Evolutionary conservation across 2,888 invertebrate species (phyloP).

Genomic region (Rhagonycha fulva): DNA sequence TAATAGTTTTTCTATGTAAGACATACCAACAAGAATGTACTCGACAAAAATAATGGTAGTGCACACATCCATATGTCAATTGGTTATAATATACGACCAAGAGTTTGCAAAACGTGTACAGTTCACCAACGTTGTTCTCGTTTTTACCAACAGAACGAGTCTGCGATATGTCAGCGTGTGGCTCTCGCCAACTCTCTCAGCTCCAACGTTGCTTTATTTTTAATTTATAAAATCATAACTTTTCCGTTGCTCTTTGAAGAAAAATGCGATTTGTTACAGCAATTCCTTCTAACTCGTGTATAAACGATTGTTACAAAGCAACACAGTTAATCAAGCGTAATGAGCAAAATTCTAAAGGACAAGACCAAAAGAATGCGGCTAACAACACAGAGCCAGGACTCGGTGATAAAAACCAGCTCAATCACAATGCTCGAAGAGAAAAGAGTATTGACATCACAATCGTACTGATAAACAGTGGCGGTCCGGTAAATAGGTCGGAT

Average conservation of each 20-base stretch:
- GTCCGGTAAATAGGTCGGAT: too few relatives aligned
- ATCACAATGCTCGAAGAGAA: constrained; percentile 42
- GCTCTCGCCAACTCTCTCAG: constrained; percentile 22
- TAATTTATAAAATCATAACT: not conserved
- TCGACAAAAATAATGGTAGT: constrained; percentile 51
- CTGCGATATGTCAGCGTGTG: constrained; percentile 41
- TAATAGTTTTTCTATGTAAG: constrained; percentile 32
- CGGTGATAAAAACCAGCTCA: constrained; percentile 50
- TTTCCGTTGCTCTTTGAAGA: not conserved
- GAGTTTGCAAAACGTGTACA: constrained; percentile 48
- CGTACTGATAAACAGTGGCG: constrained; percentile 43
- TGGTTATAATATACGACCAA: constrained; percentile 49
- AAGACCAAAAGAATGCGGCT: constrained; percentile 44
- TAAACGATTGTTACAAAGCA: not conserved
- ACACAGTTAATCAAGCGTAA: not conserved
- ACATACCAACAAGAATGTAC: constrained; percentile 51
- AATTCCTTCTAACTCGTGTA: too few relatives aligned
- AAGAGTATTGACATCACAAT: constrained; percentile 47
- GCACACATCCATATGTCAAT: constrained; percentile 51
- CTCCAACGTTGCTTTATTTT: not conserved
- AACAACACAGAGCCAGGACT: constrained; percentile 43
- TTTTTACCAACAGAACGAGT: constrained; percentile 41
- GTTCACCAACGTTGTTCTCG: constrained; percentile 44
- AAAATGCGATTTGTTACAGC: not conserved
- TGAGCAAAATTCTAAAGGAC: constrained; percentile 27